phyloP scores from a whole-genome alignment of 2,113 vertebrate species.

The cat (Felis catus) region F.catus_Fca126_mat1.0 CM031420.1:44153001-44153500 shows the following conservation, averaged over 20 bases:
- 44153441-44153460: neutral
- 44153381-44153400: slow-evolving; percentile 61
- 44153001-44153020: neutral
- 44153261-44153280: slow-evolving; percentile 71
- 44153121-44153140: neutral
- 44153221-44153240: slow-evolving; percentile 58
- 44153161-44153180: slow-evolving; percentile 24
- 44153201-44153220: slow-evolving; percentile 62
- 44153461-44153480: neutral
- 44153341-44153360: slow-evolving; percentile 47
- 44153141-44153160: neutral
- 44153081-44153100: neutral
- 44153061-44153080: neutral
- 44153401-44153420: slow-evolving; percentile 37
- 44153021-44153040: neutral
- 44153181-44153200: slow-evolving; percentile 67
- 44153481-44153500: neutral
- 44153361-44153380: slow-evolving; percentile 50
- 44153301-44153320: slow-evolving; percentile 71
- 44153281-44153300: slow-evolving; percentile 72
- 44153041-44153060: neutral
- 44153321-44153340: slow-evolving; percentile 71
- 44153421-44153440: neutral
- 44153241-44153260: slow-evolving; percentile 68
- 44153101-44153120: neutral